A percentile compares a stretch with the other conserved stretches of the same genome.
Conservation (phyloP, 1,140 invertebrate species). For the Bombus superbus region DNA sequence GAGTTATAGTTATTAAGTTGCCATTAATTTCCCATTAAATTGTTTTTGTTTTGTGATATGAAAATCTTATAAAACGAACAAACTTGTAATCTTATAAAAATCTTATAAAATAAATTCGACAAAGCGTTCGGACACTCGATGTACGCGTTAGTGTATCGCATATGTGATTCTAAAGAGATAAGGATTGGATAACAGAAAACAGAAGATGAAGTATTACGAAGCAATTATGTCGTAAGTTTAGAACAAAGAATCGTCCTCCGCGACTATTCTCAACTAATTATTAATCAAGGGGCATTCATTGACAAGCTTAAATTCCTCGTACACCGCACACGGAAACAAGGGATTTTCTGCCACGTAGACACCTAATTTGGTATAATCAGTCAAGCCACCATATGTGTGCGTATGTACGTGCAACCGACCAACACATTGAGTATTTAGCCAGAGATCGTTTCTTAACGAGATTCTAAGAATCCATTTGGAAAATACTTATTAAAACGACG, state of each 20-base stretch:
- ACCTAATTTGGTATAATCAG: constrained; percentile 43
- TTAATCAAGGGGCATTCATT: neutral
- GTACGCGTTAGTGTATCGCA: no score
- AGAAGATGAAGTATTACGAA: neutral
- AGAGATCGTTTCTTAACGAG: constrained; percentile 66
- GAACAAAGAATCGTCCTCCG: neutral
- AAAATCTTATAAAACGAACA: no score
- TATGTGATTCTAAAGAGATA: neutral
- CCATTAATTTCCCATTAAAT: no score
- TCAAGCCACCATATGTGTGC: neutral
- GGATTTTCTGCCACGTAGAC: constrained; percentile 24
- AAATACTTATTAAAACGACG: constrained; percentile 62
- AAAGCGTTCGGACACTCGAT: no score
- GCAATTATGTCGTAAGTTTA: neutral
- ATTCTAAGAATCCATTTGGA: constrained; percentile 68
- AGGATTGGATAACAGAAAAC: neutral
- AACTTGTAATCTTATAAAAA: no score
- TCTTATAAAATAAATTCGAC: no score
- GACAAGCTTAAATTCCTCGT: constrained; percentile 1
- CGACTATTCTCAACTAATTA: neutral
- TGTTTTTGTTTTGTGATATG: no score
- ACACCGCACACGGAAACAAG: neutral
- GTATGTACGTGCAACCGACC: neutral
- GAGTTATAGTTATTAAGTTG: no score
- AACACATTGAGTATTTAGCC: constrained; percentile 62